Evolutionary conservation across 2,797 vertebrate genomes (phyloP), one percentile per base, ranked within the genome.

Genomic region (Gambelia wislizenii): DNA sequence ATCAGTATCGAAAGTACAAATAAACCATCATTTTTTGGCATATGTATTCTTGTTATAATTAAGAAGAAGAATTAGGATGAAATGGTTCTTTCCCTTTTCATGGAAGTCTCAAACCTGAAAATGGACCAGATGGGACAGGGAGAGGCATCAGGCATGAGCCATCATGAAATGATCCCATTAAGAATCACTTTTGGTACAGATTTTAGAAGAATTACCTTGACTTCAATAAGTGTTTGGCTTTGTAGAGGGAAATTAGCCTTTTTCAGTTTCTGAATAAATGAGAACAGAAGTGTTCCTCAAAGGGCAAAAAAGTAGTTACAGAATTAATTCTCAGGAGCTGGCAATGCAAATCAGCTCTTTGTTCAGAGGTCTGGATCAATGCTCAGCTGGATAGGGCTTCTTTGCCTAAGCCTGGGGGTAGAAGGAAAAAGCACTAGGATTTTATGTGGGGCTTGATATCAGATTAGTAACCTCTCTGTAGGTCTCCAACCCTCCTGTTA

Each of bases 171-270:
- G 14, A 59, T 25, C 27, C 27, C 83, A 8, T 42, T 86, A 86
- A 52, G 67, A 69, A 54, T 75, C 76, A 72, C 0, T 39, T 88
- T 92, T 59, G 42, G 88, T 91, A 84, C 1, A 89, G 13, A 61
- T 82, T 92, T 92, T 72, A 92, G 12, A 92, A 70, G 82, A 92
- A 84, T 54, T 83, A 30, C 54, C 75, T 85, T 39, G 36, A 77
- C 86, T 88, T 85, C 77, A 91, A 36, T 88, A 80, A 39, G 67
- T 81, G 36, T 88, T 91, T 76, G 61, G 52, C 33, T 91, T 87
- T 6, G 25, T 1, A 75, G n/a, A 36, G 81, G 91, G 90, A 95
- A 87, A 70, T 59, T 90, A 72, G 44, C 78, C 33, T 1, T 83
- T 79, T 44, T 59, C 27, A 67, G 22, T 13, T 87, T 91, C 70